Percentiles rank a stretch among this genome's conserved stretches.
phyloP scores from a whole-genome alignment of 1,140 invertebrate genomes.

The Philopotamus ludificatus region DNA sequence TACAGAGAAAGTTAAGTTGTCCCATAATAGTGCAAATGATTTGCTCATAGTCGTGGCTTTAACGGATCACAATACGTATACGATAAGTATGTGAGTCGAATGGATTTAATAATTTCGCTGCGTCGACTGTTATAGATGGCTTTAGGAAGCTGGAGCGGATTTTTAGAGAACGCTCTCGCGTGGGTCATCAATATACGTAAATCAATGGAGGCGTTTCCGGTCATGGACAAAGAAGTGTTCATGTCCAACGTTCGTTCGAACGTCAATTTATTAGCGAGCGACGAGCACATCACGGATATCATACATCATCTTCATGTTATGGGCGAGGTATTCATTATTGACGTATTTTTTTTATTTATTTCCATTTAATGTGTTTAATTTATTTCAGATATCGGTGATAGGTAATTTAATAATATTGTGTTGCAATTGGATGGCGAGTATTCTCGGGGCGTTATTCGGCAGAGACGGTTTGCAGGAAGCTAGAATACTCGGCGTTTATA shows the following conservation, averaged over 20 bases:
- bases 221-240: conserved; percentile 68
- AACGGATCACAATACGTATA: not conserved
- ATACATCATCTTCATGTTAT: conserved; percentile 69
- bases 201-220: conserved; percentile 60
- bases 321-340: conserved; percentile 60
- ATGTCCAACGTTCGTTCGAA: conserved; percentile 61
- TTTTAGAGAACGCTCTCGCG: conserved; percentile 61
- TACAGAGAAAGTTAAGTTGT: conserved; percentile 38
- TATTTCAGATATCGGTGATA: conserved; percentile 44
- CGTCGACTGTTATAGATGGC: conserved; percentile 44
- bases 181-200: conserved; percentile 60
- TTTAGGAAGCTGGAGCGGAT: conserved; percentile 60
- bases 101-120: not conserved
- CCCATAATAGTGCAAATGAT: not conserved
- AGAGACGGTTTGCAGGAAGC: conserved; percentile 59
- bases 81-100: not conserved
- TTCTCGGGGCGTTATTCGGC: conserved; percentile 66
- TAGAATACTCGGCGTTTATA: conserved; percentile 74
- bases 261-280: conserved; percentile 69
- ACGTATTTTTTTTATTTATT: not conserved
- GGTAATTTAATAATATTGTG: conserved; percentile 72
- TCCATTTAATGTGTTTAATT: not conserved
- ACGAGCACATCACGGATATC: conserved; percentile 66
- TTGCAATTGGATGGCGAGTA: conserved; percentile 72
- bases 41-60: too few relatives aligned